phyloP scores from a whole-genome alignment of 2,888 invertebrate species.

The Sminthurides aquaticus region DNA sequence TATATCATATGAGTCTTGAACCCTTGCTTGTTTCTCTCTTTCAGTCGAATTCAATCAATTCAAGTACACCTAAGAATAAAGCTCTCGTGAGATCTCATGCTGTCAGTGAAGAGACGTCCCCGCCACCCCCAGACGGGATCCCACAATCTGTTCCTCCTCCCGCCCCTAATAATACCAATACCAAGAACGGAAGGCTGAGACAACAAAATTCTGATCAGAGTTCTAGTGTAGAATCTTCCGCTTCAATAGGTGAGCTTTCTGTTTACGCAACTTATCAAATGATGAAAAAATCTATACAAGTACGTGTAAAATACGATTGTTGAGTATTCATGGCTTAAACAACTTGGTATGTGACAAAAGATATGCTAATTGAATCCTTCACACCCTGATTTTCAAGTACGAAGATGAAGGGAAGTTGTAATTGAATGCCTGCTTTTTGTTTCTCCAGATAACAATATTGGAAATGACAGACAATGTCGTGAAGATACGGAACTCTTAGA shows the following conservation, averaged over 20 bases:
- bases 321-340: too few species aligned
- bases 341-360: too few species aligned
- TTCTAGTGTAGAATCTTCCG: slow-evolving; percentile 24
- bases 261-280: background rate
- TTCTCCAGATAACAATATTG: slow-evolving; percentile 62
- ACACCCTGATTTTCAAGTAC: too few species aligned
- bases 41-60: slow-evolving; percentile 52
- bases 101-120: slow-evolving; percentile 69
- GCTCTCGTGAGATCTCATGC: slow-evolving; percentile 82
- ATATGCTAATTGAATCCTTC: too few species aligned
- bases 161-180: slow-evolving; percentile 4
- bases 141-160: background rate
- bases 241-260: slow-evolving; percentile 45
- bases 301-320: too few species aligned
- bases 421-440: background rate
- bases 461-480: slow-evolving; percentile 63
- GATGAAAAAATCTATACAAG: background rate
- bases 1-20: too few species aligned
- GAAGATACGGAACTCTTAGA: slow-evolving; percentile 46
- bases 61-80: slow-evolving; percentile 60
- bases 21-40: slow-evolving; percentile 35
- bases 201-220: slow-evolving; percentile 22
- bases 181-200: slow-evolving; percentile 21
- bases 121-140: slow-evolving; percentile 45
- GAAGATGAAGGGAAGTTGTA: too few species aligned